Evolutionary conservation across 2,888 invertebrate genomes (phyloP).

Genomic region (Neoaliturus tenellus): DNA sequence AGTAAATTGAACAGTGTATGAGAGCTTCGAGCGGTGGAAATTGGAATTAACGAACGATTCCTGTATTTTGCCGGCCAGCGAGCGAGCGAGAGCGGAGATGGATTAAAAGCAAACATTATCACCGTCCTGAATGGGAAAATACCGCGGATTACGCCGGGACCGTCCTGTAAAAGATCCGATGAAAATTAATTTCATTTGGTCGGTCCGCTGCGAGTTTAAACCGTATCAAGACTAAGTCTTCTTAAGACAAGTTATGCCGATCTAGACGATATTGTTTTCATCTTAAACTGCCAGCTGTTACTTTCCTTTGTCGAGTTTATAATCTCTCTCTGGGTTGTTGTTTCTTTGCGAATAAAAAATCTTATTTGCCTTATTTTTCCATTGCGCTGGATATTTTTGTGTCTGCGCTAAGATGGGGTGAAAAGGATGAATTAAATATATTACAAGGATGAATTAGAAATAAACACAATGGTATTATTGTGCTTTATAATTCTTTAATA

Average conservation of each 20-base stretch:
- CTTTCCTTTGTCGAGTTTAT: background rate
- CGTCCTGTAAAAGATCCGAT: background rate
- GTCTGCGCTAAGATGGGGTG: too few relatives aligned
- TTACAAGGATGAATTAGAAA: too few relatives aligned
- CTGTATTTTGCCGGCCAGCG: background rate
- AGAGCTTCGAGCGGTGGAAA: background rate
- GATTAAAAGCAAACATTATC: constrained; percentile 41
- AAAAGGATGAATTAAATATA: too few relatives aligned
- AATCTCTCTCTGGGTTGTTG: too few relatives aligned
- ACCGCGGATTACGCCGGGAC: background rate
- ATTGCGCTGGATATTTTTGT: too few relatives aligned
- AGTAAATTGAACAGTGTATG: background rate
- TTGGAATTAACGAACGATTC: constrained; percentile 19
- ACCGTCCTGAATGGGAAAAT: constrained; percentile 11
- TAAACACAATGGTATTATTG: too few relatives aligned
- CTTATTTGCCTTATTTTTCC: too few relatives aligned
- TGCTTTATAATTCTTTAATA: too few relatives aligned
- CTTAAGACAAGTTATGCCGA: background rate
- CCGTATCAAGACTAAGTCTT: constrained; percentile 1
- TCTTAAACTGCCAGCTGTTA: constrained; percentile 22
- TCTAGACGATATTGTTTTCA: background rate
- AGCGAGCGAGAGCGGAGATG: background rate
- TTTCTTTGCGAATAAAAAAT: too few relatives aligned
- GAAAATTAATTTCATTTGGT: constrained; percentile 3
- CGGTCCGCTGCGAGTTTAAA: background rate